These are phyloP conservation scores for Trypoxylus dichotomus DNA, from an alignment of 1,140 invertebrate species.

Conservation along the genomic window DNA sequence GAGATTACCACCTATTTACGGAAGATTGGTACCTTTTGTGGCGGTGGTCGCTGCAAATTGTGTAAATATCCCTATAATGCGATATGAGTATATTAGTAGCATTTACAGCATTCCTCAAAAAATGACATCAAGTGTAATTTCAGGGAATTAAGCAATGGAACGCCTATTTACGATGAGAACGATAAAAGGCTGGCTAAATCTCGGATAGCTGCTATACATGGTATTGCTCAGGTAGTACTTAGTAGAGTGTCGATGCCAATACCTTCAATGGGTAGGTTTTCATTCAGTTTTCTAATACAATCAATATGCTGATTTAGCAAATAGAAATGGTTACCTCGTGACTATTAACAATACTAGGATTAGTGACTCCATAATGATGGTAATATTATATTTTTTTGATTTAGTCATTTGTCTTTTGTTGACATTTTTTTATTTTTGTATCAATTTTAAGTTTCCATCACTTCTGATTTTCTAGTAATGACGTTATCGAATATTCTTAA, in stretches of 20 bases:
- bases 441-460: too few species aligned
- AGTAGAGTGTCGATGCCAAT: constrained; percentile 85
- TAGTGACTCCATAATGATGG: too few species aligned
- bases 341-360: too few species aligned
- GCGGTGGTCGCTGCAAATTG: constrained; percentile 87
- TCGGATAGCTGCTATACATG: constrained; percentile 68
- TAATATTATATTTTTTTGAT: too few species aligned
- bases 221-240: constrained; percentile 80
- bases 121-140: background rate
- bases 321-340: too few species aligned
- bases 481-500: background rate
- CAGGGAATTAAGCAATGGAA: constrained; percentile 74
- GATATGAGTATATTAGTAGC: constrained; percentile 65
- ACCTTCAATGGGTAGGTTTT: constrained; percentile 76
- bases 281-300: too few species aligned
- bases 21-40: constrained; percentile 77
- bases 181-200: constrained; percentile 69
- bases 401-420: too few species aligned
- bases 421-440: too few species aligned
- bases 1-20: constrained; percentile 60
- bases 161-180: constrained; percentile 71
- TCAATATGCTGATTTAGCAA: too few species aligned
- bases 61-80: constrained; percentile 89
- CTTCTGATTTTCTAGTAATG: too few species aligned
- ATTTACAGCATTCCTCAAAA: background rate